Base-by-base conservation (phyloP, 2,113 vertebrate species). In the Sialia sialis region DNA sequence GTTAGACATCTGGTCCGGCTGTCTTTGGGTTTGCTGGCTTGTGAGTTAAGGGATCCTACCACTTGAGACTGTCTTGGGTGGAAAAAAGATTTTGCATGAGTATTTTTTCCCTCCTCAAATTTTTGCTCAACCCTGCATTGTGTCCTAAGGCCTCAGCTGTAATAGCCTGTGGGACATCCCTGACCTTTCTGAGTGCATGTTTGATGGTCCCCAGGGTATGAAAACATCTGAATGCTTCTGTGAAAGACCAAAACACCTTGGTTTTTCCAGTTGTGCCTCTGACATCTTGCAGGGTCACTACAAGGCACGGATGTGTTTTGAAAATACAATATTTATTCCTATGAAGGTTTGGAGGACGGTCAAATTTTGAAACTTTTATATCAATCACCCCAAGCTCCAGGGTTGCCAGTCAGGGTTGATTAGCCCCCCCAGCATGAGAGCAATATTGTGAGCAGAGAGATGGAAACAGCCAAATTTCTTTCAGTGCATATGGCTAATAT, bases 401-500 rank as follows among this genome's bases (percentile, higher is more conserved):
- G n/a, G n/a, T n/a, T n/a, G 43, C 43, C n/a, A 36, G 36, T 27
- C 1, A 2, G 34, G 27, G 34, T 54, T 91, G 46, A 84, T 89
- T n/a, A 89, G 78, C 60, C 41, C 52, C 63, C 67, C 46, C 29
- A 89, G 85, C n/a, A 70, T 4, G 7, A 60, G 30, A 68, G 20
- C 7, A 52, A 67, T 56, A 32, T 34, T 73, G 27, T 64, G 43
- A 94, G 48, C 81, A 77, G 44, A 73, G 60, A 70, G 63, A 67
- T 79, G 41, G 52, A 56, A 94, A 48, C 79, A 92, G 55, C 48
- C 93, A 29, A 60, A 93, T 94, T 92, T 88, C 68, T 89, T 82
- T 60, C 68, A 1, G 39, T 80, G 80, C 91, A 66, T 76, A 86
- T 84, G 84, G 83, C 76, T 96, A 92, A 97, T 96, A 89, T 91